Evolutionary conservation across 2,797 vertebrate genomes (phyloP).

Genomic region (Pitangus sulphuratus): DNA sequence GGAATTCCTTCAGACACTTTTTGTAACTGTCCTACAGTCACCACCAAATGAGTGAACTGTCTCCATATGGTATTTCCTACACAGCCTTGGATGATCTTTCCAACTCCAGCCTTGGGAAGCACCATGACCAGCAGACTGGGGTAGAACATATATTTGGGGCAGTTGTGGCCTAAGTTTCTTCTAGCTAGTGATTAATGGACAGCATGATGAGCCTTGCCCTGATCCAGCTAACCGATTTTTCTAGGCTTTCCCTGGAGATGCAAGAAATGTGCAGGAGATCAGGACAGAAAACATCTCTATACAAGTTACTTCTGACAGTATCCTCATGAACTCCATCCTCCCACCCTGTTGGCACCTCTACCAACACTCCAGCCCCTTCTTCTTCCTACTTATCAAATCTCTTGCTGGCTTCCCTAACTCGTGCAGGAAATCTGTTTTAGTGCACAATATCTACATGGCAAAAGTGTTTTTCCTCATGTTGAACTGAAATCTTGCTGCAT

Average conservation of each 20-base stretch:
- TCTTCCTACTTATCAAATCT: not conserved
- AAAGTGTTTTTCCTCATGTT: not conserved
- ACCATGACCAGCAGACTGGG: not conserved
- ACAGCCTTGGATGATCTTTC: not conserved
- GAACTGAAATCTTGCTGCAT: not conserved
- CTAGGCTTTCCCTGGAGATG: not conserved
- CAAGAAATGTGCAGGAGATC: not conserved
- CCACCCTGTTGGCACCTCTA: fast-evolving
- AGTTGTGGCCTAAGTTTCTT: not conserved
- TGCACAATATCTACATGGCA: too few species aligned
- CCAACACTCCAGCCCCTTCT: not conserved
- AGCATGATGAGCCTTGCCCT: not conserved
- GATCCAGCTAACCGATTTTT: not conserved
- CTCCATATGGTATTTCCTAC: not conserved
- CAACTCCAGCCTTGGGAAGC: not conserved
- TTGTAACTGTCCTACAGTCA: not conserved
- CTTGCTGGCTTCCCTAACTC: not conserved
- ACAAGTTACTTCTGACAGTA: not conserved
- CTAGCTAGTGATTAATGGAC: not conserved
- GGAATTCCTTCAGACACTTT: not conserved
- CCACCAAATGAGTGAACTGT: not conserved
- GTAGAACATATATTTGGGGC: not conserved
- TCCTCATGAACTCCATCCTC: not conserved
- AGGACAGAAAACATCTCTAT: not conserved
- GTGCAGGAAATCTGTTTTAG: not conserved